phyloP scores from a whole-genome alignment of 2,888 invertebrate genomes.

The Strigamia maritima region DNA sequence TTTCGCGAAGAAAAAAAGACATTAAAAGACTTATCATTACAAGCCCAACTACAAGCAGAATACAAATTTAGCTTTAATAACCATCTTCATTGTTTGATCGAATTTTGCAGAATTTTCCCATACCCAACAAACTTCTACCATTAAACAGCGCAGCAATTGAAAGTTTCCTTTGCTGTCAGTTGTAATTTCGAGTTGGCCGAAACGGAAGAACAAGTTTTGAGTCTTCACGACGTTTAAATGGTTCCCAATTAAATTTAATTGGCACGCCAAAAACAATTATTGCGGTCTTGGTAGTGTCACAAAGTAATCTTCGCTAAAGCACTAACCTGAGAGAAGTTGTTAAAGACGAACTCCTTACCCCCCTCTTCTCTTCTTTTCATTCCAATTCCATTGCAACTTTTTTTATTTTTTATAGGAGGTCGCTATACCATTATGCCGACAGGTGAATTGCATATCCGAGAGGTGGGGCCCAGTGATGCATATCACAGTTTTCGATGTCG shows the following conservation, averaged over 20 bases:
- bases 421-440: constrained; percentile 83
- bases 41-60: too few species aligned
- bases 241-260: constrained; percentile 4
- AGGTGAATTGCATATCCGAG: constrained; percentile 90
- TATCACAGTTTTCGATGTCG: constrained; percentile 91
- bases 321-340: not conserved
- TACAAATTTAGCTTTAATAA: not conserved
- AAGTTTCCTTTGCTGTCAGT: not conserved
- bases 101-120: not conserved
- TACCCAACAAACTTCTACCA: not conserved
- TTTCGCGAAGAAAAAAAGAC: too few species aligned
- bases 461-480: constrained; percentile 91
- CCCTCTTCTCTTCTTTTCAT: not conserved
- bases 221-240: not conserved
- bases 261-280: constrained; percentile 4
- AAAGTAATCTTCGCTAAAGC: not conserved
- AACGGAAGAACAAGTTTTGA: not conserved
- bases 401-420: constrained; percentile 22
- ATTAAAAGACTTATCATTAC: too few species aligned
- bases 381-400: too few species aligned
- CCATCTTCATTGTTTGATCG: not conserved
- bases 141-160: not conserved
- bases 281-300: not conserved
- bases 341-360: not conserved
- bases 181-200: not conserved